Conservation (phyloP, 2,888 invertebrate genomes). For the Emesis russula region DNA sequence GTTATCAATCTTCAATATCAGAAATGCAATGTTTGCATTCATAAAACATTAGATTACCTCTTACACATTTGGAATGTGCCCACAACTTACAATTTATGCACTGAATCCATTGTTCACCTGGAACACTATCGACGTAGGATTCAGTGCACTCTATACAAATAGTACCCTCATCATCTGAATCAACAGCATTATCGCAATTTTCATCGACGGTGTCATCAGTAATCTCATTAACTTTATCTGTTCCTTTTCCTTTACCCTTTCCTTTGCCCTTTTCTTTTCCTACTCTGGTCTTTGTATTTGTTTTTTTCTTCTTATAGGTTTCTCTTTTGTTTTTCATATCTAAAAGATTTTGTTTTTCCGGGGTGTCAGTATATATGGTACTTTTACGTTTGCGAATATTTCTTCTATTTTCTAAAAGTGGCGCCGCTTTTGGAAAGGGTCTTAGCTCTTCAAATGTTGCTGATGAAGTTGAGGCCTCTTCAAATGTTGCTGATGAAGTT, state of each 20-base stretch:
- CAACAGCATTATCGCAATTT: not conserved
- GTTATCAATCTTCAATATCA: too few relatives aligned
- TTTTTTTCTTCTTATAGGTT: too few relatives aligned
- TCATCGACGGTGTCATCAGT: not conserved
- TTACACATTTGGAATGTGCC: too few relatives aligned
- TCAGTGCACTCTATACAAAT: slow-evolving; percentile 2
- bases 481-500: too few relatives aligned
- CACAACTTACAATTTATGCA: too few relatives aligned
- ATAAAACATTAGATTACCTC: too few relatives aligned
- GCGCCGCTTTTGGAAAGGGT: slow-evolving; percentile 7
- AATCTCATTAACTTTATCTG: too few relatives aligned
- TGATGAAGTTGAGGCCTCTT: not conserved
- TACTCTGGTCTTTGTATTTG: too few relatives aligned
- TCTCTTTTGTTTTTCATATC: not conserved
- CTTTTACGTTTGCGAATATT: not conserved
- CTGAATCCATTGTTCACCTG: too few relatives aligned
- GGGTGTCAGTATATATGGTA: not conserved
- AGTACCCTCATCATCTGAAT: not conserved
- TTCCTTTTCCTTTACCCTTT: too few relatives aligned
- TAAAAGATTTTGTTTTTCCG: not conserved
- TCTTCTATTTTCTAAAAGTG: not conserved
- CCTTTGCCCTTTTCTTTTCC: too few relatives aligned
- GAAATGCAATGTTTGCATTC: too few relatives aligned
- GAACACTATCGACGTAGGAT: not conserved
- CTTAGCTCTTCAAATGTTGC: slow-evolving; percentile 1